Evolutionary conservation across 2,113 vertebrate genomes (phyloP).

Genomic region (Bolborhynchus lineola): DNA sequence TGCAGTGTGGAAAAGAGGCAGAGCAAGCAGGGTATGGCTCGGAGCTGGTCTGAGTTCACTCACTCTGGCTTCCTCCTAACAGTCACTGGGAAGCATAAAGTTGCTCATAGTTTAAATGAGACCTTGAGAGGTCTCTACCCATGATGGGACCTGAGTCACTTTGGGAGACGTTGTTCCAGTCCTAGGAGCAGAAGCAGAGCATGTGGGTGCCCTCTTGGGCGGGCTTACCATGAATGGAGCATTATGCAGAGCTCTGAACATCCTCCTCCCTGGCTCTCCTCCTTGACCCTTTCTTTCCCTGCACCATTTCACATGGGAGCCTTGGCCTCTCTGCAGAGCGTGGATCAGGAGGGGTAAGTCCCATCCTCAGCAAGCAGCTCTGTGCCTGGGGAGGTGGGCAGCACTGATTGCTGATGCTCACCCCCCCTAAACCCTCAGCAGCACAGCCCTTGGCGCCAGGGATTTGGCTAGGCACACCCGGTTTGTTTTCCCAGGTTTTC

Average conservation of each 20-base stretch:
- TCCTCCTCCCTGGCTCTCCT: neutral
- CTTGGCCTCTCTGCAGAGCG: neutral
- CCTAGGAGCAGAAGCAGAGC: neutral
- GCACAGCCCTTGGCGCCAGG: neutral
- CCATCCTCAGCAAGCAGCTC: neutral
- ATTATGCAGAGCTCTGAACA: neutral
- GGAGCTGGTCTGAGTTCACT: neutral
- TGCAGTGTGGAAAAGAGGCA: neutral
- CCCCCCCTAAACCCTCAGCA: neutral
- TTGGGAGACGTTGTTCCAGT: neutral
- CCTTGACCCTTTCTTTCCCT: neutral
- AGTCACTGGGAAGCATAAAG: neutral
- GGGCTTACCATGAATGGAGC: neutral
- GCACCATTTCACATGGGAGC: rapidly evolving
- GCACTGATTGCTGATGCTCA: neutral
- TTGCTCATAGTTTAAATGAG: neutral
- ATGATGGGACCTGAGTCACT: neutral
- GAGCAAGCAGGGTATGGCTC: neutral
- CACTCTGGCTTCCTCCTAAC: neutral
- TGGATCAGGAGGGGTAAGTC: neutral
- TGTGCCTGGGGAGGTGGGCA: neutral
- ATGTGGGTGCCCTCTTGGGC: neutral
- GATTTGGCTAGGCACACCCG: neutral
- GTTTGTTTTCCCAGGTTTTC: neutral
- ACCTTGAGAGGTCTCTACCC: neutral